Base-by-base conservation (phyloP, 2,888 invertebrate species). In the Phengaris arion region DNA sequence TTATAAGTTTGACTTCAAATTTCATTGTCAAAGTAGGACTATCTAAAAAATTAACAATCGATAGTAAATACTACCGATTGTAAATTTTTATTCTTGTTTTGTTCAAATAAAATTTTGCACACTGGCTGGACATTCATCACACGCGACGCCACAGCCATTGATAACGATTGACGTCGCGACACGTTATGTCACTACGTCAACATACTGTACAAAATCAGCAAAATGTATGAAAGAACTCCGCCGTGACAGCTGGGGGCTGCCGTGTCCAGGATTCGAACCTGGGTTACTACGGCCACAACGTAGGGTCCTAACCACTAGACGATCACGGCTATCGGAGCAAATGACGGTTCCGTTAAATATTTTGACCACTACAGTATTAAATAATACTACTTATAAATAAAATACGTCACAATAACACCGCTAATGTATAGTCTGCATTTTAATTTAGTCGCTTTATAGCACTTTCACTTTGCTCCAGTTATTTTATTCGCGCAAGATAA, bases 251-350 rank as follows among this genome's bases (percentile, higher is more conserved):
- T 78, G n/a, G n/a, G n/a, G 48, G 80, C 88, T 89, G 89, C 89
- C 89, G 89, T 90, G 89, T 89, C 89, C 90, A 90, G 95, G 95
- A 95, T 95, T 95, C 95, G 95, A 95, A 95, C 95, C 95, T 95
- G 95, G 95, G 95, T 95, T 95, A 95, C 95, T 95, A 95, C 95
- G 75, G 95, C 95, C 95, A 95, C 95, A 95, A 95, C 95, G 95
- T 95, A 95, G 95, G 94, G 95, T 95, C 95, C 95, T 95, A 95
- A 95, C 95, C 95, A 95, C 95, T 95, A 95, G 94, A 95, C 95
- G 95, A 95, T 95, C 95, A 95, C 95, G 95, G 95, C 95, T 94
- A 84, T 78, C 84, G 87, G 85, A 87, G 89, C 89, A 83, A 82
- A 74, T 85, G 82, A 75, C 5, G 2, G 15, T 15, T 1, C 0